Evolutionary conservation across 2,113 vertebrate species (phyloP), one percentile per base, ranked within the genome.

Genomic region (Centropus bengalensis): DNA sequence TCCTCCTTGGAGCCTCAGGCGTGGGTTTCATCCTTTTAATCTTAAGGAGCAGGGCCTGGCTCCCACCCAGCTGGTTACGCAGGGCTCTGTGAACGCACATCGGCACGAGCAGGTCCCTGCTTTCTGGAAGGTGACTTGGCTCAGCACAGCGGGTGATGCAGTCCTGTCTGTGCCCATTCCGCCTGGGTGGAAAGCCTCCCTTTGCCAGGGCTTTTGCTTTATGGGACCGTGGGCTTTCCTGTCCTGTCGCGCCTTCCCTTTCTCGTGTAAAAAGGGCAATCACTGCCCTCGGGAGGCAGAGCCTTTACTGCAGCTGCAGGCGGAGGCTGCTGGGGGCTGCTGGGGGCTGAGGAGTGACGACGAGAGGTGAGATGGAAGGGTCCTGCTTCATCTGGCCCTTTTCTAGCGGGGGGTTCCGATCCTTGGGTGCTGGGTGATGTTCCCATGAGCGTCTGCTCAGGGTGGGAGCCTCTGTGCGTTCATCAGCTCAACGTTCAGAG

Each of bases 61-160:
- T 86, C 27, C 59, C 38, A 74, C 69, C 68, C 96, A 95, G 71
- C 32, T 87, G 85, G 94, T 96, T 92, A 91, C 78, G 2, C 91
- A 78, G 87, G 87, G 76, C 77, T 73, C 77, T 92, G 91, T 89
- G 96, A 96, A 92, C 92, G 79, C 81, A 94, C 76, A 93, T 92
- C 70, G 86, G 86, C 83, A 69, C 77, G 55, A 94, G 95, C 88
- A 92, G 82, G 93, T 92, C 28, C 24, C 42, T 74, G 67, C 86
- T 91, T 91, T 96, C 73, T 87, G 86, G 81, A 95, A 94, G 86
- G 86, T 85, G 58, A 36, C 51, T 88, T 94, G 92, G 78, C 92
- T 93, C 14, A 5, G 79, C 60, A 49, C 52, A 74, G 86, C 36
- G 85, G 63, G 36, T 91, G 87, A 71, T 3, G 21, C 52, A 76